Conservation (phyloP, 1,140 invertebrate genomes). For the Drosophila mauritiana region DNA sequence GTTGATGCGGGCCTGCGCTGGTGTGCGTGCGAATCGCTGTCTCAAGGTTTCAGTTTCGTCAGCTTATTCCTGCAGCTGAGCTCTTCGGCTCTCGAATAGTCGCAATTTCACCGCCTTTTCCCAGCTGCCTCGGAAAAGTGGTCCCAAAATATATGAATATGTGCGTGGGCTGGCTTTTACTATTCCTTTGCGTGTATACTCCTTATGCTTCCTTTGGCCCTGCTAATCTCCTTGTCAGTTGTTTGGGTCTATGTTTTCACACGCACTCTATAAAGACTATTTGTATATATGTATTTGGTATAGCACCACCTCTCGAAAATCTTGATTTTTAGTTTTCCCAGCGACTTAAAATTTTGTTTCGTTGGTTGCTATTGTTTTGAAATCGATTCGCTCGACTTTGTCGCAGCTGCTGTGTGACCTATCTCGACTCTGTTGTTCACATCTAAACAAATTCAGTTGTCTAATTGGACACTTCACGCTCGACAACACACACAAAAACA, state of each 20-base stretch:
- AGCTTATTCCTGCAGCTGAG: conserved; percentile 32
- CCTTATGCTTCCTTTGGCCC: conserved; percentile 8
- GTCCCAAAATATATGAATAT: not conserved
- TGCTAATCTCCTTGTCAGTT: conserved; percentile 35
- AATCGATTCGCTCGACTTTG: conserved; percentile 49
- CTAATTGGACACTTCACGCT: conserved; percentile 77
- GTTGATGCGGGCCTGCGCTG: not conserved
- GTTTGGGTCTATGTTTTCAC: conserved; percentile 49
- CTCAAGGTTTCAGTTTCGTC: conserved; percentile 33
- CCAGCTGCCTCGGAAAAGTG: conserved; percentile 22
- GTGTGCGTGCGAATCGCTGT: conserved; percentile 5
- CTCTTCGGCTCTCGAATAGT: conserved; percentile 35
- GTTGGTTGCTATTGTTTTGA: conserved; percentile 22
- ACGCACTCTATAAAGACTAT: conserved; percentile 20
- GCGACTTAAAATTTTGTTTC: conserved; percentile 10
- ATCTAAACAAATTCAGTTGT: conserved; percentile 63
- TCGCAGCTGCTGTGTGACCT: conserved; percentile 30
- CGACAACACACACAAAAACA: conserved; percentile 78
- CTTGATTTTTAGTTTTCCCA: conserved; percentile 1
- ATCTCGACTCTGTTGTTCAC: conserved; percentile 28
- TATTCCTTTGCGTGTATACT: not conserved
- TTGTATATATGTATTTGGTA: not conserved
- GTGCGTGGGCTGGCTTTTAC: conserved; percentile 8
- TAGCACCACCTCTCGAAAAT: not conserved
- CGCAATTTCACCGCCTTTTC: conserved; percentile 55